phyloP scores from a whole-genome alignment of 2,113 vertebrate genomes.

The Herpailurus yagouaroundi region DNA sequence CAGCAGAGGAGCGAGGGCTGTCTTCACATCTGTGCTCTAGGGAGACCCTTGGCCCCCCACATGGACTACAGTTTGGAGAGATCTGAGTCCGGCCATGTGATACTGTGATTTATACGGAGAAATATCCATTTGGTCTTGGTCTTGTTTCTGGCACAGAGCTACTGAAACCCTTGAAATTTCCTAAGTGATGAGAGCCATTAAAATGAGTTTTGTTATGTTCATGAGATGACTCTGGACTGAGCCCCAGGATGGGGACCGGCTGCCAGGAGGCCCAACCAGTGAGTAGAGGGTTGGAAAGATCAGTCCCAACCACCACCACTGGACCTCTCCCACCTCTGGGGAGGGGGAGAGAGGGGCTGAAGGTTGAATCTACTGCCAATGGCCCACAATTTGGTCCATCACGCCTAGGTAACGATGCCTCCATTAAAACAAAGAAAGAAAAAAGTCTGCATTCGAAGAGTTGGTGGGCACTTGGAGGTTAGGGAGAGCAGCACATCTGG shows the following conservation, averaged over 20 bases:
- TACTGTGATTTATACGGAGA: not conserved
- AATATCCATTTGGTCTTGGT: not conserved
- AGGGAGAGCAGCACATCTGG: fast-evolving
- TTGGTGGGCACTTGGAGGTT: not conserved
- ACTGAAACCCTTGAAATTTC: not conserved
- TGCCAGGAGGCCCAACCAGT: not conserved
- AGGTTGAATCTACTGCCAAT: not conserved
- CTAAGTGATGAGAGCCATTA: not conserved
- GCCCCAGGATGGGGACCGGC: not conserved
- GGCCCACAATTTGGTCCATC: too few relatives aligned
- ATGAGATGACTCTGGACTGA: not conserved
- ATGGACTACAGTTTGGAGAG: fast-evolving
- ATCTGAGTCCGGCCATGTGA: not conserved
- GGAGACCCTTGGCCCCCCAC: not conserved
- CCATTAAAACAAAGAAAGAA: not conserved
- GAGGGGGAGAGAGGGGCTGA: not conserved
- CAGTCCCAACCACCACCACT: not conserved
- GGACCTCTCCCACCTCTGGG: not conserved
- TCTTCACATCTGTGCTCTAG: too few relatives aligned
- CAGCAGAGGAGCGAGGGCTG: not conserved
- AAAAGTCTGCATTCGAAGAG: not conserved
- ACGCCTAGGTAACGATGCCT: too few relatives aligned
- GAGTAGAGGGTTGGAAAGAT: not conserved
- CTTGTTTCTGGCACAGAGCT: not conserved
- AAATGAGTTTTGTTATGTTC: not conserved